phyloP scores from a whole-genome alignment of 1,140 invertebrate species.

The Grapholita molesta region DNA sequence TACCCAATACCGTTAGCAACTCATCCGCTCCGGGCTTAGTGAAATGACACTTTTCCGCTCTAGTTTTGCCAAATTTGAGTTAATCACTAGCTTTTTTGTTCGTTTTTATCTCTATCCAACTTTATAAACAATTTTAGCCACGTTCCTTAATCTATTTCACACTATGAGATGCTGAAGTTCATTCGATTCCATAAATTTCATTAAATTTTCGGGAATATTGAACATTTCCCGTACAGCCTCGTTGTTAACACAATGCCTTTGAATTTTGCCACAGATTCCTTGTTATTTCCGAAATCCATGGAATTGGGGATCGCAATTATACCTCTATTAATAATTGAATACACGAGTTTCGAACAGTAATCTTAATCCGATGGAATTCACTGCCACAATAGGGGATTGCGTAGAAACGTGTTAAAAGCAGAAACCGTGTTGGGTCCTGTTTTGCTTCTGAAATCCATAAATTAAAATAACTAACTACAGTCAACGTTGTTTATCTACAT shows the following conservation, averaged over 20 bases:
- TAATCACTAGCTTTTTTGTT: neutral
- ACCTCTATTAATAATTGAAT: conserved; percentile 1
- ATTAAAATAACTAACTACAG: too few relatives aligned
- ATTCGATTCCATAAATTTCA: neutral
- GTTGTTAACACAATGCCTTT: neutral
- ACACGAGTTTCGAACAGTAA: neutral
- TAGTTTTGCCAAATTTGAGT: conserved; percentile 6
- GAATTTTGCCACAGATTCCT: neutral
- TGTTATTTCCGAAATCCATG: neutral
- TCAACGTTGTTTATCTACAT: neutral
- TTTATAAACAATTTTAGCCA: too few relatives aligned
- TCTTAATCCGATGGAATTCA: neutral
- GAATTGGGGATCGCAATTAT: neutral
- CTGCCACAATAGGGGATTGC: neutral
- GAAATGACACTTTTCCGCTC: conserved; percentile 16
- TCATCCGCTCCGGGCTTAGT: conserved; percentile 5
- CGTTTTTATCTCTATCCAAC: neutral
- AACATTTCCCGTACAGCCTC: neutral
- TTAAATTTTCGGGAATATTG: neutral
- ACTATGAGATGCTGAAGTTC: too few relatives aligned
- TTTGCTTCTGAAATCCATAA: neutral
- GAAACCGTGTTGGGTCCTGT: neutral
- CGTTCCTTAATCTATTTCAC: too few relatives aligned
- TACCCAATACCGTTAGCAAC: conserved; percentile 9
- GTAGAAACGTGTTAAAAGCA: neutral